phyloP scores from a whole-genome alignment of 2,113 vertebrate genomes.

The Passer domesticus region DNA sequence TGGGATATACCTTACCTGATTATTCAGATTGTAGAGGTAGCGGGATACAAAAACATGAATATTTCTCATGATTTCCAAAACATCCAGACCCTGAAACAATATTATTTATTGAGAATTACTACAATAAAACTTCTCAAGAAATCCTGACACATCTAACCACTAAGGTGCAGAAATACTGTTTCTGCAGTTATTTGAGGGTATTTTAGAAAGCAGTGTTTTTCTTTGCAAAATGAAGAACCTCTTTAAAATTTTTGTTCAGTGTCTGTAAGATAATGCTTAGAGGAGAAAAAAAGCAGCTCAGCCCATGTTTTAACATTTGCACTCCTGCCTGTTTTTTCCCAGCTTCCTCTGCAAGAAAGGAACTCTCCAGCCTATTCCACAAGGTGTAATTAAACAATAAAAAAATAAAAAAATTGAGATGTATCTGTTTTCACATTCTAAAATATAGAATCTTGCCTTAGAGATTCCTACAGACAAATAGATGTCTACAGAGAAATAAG shows the following conservation, averaged over 20 bases:
- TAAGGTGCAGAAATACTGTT: neutral
- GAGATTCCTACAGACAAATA: neutral
- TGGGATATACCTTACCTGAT: conserved; percentile 80
- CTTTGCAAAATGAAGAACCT: neutral
- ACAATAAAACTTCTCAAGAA: neutral
- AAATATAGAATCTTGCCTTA: neutral
- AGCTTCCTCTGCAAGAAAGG: neutral
- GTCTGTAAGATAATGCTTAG: neutral
- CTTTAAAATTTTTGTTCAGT: neutral
- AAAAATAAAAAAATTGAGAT: neutral
- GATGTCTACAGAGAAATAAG: neutral
- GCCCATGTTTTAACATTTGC: neutral
- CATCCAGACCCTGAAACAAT: conserved; percentile 89
- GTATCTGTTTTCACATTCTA: neutral
- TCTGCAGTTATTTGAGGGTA: neutral
- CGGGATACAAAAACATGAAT: conserved; percentile 98
- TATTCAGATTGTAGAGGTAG: conserved; percentile 98
- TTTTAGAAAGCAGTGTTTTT: neutral
- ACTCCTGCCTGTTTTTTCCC: neutral
- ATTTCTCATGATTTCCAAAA: conserved; percentile 99
- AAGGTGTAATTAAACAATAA: neutral
- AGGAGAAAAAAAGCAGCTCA: neutral
- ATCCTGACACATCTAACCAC: neutral
- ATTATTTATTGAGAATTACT: conserved; percentile 1
- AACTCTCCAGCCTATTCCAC: neutral